Evolutionary conservation across 2,888 invertebrate species (phyloP).

Genomic region (Ectemnius continuus): DNA sequence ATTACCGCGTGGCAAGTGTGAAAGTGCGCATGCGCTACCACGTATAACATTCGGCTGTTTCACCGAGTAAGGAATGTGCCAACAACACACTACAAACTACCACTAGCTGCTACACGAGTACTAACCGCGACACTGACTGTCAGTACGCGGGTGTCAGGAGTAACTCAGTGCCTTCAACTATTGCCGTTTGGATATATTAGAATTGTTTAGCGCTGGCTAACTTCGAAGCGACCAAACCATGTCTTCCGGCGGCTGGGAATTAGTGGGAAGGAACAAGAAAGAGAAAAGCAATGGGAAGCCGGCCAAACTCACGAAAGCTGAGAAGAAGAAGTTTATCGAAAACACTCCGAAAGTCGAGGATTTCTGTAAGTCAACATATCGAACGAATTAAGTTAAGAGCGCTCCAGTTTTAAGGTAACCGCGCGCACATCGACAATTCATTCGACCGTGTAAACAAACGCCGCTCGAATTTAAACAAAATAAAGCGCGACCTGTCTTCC

Average conservation of each 20-base stretch:
- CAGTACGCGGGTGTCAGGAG: too few species aligned
- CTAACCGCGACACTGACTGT: constrained; percentile 43
- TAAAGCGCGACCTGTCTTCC: constrained; percentile 36
- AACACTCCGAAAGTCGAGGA: constrained; percentile 87
- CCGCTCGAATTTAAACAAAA: constrained; percentile 5
- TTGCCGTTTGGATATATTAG: constrained; percentile 34
- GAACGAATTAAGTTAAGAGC: constrained; percentile 25
- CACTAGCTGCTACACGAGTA: constrained; percentile 35
- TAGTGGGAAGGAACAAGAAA: constrained; percentile 82
- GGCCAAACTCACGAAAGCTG: constrained; percentile 80
- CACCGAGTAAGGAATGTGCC: too few species aligned
- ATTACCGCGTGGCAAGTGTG: constrained; percentile 52
- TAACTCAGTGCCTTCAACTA: constrained; percentile 51
- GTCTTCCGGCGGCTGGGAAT: constrained; percentile 76
- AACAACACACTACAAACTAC: too few species aligned
- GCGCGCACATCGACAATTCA: not conserved
- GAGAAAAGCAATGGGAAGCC: constrained; percentile 79
- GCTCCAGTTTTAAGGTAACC: not conserved
- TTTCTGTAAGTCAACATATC: constrained; percentile 82
- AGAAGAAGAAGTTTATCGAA: constrained; percentile 82
- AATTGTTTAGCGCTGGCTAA: constrained; percentile 40
- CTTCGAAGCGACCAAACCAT: constrained; percentile 47
- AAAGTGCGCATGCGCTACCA: constrained; percentile 59
- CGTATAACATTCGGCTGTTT: constrained; percentile 46
- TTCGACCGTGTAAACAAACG: constrained; percentile 7